Percentiles rank a stretch among this genome's conserved stretches.
Evolutionary conservation across 1,140 invertebrate genomes (phyloP).

Genomic region (Hycleus phaleratus): DNA sequence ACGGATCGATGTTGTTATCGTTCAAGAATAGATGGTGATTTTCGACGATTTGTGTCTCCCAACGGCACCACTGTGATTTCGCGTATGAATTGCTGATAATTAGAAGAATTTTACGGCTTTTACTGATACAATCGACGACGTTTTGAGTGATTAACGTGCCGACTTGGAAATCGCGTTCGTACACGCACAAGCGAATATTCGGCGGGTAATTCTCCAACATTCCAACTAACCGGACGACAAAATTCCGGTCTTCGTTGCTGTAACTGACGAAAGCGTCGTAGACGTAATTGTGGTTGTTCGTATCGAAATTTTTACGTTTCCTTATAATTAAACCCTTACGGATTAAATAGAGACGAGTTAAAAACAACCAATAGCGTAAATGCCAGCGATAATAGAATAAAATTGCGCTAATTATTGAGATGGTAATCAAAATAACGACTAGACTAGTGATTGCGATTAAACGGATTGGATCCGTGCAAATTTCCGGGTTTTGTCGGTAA

Average conservation of each 20-base stretch:
- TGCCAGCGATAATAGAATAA: constrained; percentile 36
- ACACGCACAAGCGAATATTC: constrained; percentile 53
- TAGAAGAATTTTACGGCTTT: constrained; percentile 53
- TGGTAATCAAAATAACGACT: constrained; percentile 4
- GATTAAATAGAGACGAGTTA: constrained; percentile 42
- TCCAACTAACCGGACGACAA: constrained; percentile 49
- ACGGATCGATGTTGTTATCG: constrained; percentile 38
- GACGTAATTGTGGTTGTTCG: constrained; percentile 37
- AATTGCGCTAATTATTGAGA: background rate
- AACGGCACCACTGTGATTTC: constrained; percentile 58
- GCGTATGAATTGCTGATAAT: constrained; percentile 57
- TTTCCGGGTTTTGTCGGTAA: background rate
- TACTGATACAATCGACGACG: constrained; percentile 50
- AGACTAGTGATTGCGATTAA: constrained; percentile 5
- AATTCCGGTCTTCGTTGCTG: constrained; percentile 53
- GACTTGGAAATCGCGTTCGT: constrained; percentile 57
- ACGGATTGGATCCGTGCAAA: constrained; percentile 6
- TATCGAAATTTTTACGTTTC: constrained; percentile 19
- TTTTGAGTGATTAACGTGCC: constrained; percentile 54
- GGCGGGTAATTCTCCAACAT: constrained; percentile 49
- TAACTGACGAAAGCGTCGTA: constrained; percentile 64
- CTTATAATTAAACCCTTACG: constrained; percentile 38
- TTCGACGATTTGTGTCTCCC: constrained; percentile 56
- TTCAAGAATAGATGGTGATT: constrained; percentile 44
- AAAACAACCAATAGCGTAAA: constrained; percentile 49